Base-by-base conservation (phyloP, 2,797 vertebrate species). In the Antrozous pallidus region DNA sequence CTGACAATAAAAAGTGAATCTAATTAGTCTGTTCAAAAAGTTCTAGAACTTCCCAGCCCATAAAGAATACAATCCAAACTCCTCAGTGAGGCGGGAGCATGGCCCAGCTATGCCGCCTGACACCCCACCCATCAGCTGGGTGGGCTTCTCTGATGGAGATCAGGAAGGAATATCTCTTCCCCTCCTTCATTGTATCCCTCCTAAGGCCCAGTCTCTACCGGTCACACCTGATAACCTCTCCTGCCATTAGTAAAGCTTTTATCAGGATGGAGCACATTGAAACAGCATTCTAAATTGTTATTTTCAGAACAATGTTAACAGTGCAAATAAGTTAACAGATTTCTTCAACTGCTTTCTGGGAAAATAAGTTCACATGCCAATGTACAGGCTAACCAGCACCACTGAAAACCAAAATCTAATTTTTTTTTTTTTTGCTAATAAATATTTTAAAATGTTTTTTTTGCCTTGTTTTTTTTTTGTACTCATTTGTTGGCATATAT, bases 281-380 rank as follows among this genome's bases (percentile, higher is more conserved):
- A 18, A 75, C 16, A 7, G 6, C 22, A 90, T 56, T 86, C n/a
- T 63, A 81, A 88, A 16, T 92, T 63, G 49, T 89, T 94, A 58
- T 88, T 85, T 88, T 92, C 74, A 70, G 74, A 85, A 92, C 67
- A 91, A 54, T 63, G 42, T 31, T 81, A 69, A 75, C 58, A 85
- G 31, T 92, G 58, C 33, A 92, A 85, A 92, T 47, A 91, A 67
- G 74, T 73, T 73, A 87, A 82, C 6, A 61, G 61, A 88, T 84
- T 88, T 6, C 14, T 82, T 88, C 73, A 78, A 58, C 69, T 92
- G 40, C 24, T 82, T 90, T 71, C 73, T 12, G 24, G 28, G 63
- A 82, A 86, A 92, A 9, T 84, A 90, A 75, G 22, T 54, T 81
- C 61, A 81, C 47, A 63, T 14, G 63, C n/a, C 36, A 79, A 8